Base-by-base conservation (phyloP, 2,888 invertebrate genomes). In the Prosopocoilus inquinatus region DNA sequence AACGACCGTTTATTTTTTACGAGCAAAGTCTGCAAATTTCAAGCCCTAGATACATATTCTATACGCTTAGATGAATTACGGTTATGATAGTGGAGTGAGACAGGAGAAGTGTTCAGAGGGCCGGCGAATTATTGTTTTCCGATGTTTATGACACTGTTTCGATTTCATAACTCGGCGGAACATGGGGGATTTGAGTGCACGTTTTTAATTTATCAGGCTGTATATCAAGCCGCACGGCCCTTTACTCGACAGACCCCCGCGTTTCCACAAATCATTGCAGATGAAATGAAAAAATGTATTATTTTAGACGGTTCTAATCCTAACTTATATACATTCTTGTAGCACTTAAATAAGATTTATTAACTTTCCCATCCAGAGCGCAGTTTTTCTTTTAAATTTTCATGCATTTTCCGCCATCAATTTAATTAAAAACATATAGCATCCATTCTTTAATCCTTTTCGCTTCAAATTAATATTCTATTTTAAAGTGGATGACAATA, bases 131-230 rank as follows among this genome's bases (percentile, higher is more conserved):
- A 78, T 78, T 77, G 78, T 78, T 78, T 78, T 74, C 73, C 78
- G 68, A 78, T 78, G 77, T 78, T 78, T 78, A 78, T 75, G 77
- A 72, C 72, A 70, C 75, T 74, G 77, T 76, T 78, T 78, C 78
- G 76, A 78, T 78, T 78, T 78, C 78, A 78, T 78, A 78, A 77
- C 76, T 75, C 72, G 73, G 65, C 69, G 67, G 71, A 71, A 70
- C 71, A 69, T 66, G 67, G 70, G 70, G 67, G 43, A 66, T 65
- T 65, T 66, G 67, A 70, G 72, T 72, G 75, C 74, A 75, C 76
- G 76, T 78, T 78, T 78, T 78, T 79, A 78, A 79, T 79, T 78
- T 79, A 79, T 78, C 77, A 74, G 73, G 74, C 73, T 71, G 72
- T 77, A 78, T 60, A 62, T 64, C 50, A 55, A 13, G 15, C 9